Percentiles rank a stretch among this genome's conserved stretches.
Conservation (phyloP, 2,888 invertebrate genomes). For the Mythimna loreyi region DNA sequence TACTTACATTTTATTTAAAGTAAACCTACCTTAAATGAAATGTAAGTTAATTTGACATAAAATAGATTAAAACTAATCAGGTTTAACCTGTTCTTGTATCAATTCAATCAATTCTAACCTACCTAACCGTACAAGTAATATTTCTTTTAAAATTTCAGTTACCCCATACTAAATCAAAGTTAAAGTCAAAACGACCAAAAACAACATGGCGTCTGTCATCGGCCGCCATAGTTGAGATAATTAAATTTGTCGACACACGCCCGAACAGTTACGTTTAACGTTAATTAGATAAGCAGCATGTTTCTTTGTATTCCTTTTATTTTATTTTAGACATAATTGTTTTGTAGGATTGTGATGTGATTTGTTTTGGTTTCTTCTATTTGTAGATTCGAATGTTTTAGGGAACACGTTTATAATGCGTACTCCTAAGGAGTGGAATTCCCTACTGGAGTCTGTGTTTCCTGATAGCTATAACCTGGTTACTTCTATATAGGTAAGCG, state of each 20-base stretch:
- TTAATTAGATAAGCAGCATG: slow-evolving; percentile 50
- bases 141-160: neutral
- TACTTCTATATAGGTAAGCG: too few relatives aligned
- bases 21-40: too few relatives aligned
- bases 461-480: too few relatives aligned
- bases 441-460: too few relatives aligned
- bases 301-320: slow-evolving; percentile 50
- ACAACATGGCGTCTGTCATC: slow-evolving; percentile 44
- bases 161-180: slow-evolving; percentile 7
- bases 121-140: neutral
- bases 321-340: slow-evolving; percentile 47
- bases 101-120: neutral
- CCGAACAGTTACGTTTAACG: slow-evolving; percentile 51
- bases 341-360: slow-evolving; percentile 16
- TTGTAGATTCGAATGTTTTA: slow-evolving; percentile 13
- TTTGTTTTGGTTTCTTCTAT: slow-evolving; percentile 29
- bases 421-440: too few relatives aligned
- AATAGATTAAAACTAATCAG: too few relatives aligned
- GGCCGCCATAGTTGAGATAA: slow-evolving; percentile 37
- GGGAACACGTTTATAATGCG: too few relatives aligned
- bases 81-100: neutral
- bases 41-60: too few relatives aligned
- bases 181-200: slow-evolving; percentile 32
- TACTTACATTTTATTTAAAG: neutral
- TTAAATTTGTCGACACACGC: slow-evolving; percentile 60